Conservation (phyloP, 2,113 vertebrate species). For the Coracopsis vasa region DNA sequence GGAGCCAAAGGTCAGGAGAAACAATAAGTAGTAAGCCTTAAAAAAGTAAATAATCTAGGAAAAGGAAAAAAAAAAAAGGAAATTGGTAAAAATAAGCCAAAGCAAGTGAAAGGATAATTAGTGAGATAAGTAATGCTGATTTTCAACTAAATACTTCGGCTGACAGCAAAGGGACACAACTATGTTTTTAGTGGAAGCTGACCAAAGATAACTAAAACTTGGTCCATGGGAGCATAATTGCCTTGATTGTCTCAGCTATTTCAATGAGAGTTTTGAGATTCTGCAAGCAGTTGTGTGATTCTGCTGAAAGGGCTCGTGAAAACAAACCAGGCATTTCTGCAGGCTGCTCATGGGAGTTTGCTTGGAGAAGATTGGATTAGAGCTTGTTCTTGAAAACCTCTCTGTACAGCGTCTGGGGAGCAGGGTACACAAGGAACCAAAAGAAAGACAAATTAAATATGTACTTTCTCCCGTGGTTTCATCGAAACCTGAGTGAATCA, state of each 20-base stretch:
- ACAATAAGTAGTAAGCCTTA: slow-evolving; percentile 39
- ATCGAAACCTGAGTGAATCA: neutral
- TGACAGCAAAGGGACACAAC: slow-evolving; percentile 9
- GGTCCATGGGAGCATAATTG: slow-evolving; percentile 14
- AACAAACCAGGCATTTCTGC: neutral
- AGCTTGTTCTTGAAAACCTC: neutral
- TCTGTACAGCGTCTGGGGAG: neutral
- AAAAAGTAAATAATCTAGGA: neutral
- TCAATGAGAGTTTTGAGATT: neutral
- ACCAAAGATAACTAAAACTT: slow-evolving; percentile 43
- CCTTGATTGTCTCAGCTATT: slow-evolving; percentile 12
- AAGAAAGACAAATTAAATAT: neutral
- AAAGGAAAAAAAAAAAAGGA: neutral
- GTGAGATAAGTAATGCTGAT: slow-evolving; percentile 20
- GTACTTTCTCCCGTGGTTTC: neutral
- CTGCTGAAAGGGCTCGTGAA: neutral
- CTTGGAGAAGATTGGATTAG: neutral
- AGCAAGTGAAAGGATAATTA: slow-evolving; percentile 42
- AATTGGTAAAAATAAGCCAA: slow-evolving; percentile 49
- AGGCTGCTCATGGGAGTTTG: neutral
- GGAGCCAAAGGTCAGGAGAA: neutral
- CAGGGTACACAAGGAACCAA: neutral
- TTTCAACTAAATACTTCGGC: neutral
- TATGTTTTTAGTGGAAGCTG: slow-evolving; percentile 33
- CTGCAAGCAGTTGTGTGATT: neutral